Percentiles rank a stretch among this genome's conserved stretches.
Conservation (phyloP, 2,797 vertebrate species). For the Coilia nasus region DNA sequence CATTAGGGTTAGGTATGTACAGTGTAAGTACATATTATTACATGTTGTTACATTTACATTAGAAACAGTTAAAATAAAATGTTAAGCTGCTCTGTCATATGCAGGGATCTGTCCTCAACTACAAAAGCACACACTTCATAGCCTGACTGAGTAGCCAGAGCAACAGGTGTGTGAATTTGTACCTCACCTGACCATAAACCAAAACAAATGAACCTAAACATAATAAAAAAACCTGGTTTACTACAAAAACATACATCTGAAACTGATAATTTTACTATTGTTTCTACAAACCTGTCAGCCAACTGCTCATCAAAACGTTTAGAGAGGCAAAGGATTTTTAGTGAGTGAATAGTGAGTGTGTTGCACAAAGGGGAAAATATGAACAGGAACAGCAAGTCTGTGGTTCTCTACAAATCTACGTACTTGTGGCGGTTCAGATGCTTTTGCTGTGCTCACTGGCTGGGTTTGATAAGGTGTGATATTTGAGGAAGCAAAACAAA, state of each 20-base stretch:
- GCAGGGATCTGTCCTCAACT: no score
- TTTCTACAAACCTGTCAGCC: neutral
- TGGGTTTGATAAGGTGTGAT: slow-evolving; percentile 17
- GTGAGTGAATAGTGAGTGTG: neutral
- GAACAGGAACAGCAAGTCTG: neutral
- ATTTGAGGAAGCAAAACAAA: slow-evolving; percentile 9
- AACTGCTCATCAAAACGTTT: neutral
- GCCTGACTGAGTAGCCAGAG: neutral
- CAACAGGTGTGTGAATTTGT: neutral
- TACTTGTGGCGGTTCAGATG: neutral
- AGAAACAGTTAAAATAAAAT: no score
- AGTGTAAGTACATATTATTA: no score
- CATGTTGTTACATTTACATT: no score
- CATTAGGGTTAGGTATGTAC: no score
- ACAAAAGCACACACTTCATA: no score
- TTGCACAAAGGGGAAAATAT: neutral
- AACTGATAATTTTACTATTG: neutral
- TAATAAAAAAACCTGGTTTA: neutral
- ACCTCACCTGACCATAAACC: neutral
- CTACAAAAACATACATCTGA: neutral
- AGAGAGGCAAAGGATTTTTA: neutral
- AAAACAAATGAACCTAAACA: neutral
- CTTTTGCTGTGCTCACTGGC: neutral
- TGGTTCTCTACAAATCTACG: neutral
- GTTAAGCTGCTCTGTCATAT: no score